These are phyloP conservation scores for Drosophila formosana DNA, from an alignment of 2,888 invertebrate species.

Conservation along the genomic window DNA sequence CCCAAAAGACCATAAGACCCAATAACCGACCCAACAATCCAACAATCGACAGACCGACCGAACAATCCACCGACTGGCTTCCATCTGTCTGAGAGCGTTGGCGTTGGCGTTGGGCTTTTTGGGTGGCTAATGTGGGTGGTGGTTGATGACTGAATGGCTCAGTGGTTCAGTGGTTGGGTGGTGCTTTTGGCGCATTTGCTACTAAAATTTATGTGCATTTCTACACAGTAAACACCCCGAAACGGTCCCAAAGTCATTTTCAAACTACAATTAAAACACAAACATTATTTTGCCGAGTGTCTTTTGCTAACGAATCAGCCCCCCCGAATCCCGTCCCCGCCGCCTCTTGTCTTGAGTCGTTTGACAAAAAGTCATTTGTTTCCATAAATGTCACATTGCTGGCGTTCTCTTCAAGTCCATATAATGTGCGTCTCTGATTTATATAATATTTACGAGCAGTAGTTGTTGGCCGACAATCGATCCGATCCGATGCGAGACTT, in stretches of 20 bases:
- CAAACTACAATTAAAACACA: constrained; percentile 71
- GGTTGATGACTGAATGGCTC: constrained; percentile 9
- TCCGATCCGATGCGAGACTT: constrained; percentile 18
- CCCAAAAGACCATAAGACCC: constrained; percentile 22
- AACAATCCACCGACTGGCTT: constrained; percentile 32
- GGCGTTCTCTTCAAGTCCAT: constrained; percentile 50
- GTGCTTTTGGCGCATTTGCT: constrained; percentile 26
- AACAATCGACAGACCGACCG: neutral
- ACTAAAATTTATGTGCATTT: constrained; percentile 70
- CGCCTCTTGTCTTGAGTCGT: constrained; percentile 31
- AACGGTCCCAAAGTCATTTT: constrained; percentile 62
- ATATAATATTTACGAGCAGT: constrained; percentile 59
- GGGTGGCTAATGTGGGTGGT: constrained; percentile 30
- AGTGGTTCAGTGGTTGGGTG: constrained; percentile 18
- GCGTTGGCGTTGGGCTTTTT: constrained; percentile 30
- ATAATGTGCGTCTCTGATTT: constrained; percentile 67
- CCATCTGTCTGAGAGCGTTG: constrained; percentile 39
- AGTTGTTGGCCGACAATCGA: constrained; percentile 44
- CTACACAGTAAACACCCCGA: constrained; percentile 59
- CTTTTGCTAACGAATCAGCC: neutral
- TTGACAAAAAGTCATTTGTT: constrained; percentile 69
- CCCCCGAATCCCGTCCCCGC: neutral
- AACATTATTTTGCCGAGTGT: constrained; percentile 39
- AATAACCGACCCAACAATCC: constrained; percentile 2
- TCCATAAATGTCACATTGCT: constrained; percentile 69